Evolutionary conservation across 2,113 vertebrate species (phyloP), one percentile per base, ranked within the genome.

Genomic region (Microtus richardsoni): DNA sequence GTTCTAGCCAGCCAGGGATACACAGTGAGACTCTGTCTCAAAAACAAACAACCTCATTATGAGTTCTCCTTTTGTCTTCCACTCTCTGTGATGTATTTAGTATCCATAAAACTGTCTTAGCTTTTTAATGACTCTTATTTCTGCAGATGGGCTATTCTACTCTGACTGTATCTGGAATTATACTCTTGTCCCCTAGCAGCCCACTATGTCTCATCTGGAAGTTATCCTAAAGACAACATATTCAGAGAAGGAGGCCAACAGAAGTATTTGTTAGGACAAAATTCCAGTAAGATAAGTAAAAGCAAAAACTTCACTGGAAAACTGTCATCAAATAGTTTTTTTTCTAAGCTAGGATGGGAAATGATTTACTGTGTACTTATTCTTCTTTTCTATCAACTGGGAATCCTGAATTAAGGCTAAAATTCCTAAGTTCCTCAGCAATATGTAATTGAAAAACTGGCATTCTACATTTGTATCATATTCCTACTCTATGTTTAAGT

Each of bases 241-340:
- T 78, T 62, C 86, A 64, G 58, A 47, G 10, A 14, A 7, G 28
- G 4, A 28, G 24, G 16, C 14, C 28, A 78, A 49, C 14, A 28
- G 28, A 91, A 88, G 39, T 12, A 80, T 47, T 49, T 66, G 74
- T 66, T 96, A 28, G 44, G 12, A 30, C 71, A 41, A 24, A 52
- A 39, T 44, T 52, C 70, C 92, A 91, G 64, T 14, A 92, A 88
- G 74, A 77, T 41, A 52, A 44, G 39, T 4, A 80, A 17, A 73
- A 89, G 70, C 36, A 89, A 74, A 77, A 88, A 96, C 70, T 19
- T 44, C 60, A 47, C 54, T 86, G 22, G 30, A 64, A 3, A 95
- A 95, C 1, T 91, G 39, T 83, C 80, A 89, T 17, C 83, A 78
- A 86, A 52, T 5, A 82, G 60, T 58, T 91, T 52, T 54, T 86